These are phyloP conservation scores for Loripinus fragilis DNA, from an alignment of 2,888 invertebrate genomes.

Conservation along the genomic window DNA sequence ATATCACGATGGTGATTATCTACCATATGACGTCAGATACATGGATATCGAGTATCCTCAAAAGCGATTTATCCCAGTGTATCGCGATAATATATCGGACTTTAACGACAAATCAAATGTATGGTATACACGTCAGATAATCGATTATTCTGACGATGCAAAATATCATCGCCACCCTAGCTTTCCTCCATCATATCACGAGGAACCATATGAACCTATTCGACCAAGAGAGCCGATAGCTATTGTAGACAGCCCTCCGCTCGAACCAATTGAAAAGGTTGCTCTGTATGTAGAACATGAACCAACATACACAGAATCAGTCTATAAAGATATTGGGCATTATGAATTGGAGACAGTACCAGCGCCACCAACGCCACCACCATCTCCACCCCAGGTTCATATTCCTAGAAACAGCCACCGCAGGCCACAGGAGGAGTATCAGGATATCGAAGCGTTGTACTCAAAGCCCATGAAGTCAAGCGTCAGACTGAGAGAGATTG, in stretches of 20 bases:
- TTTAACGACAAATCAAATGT: background rate
- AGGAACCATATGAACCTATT: background rate
- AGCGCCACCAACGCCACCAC: background rate
- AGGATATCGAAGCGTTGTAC: background rate
- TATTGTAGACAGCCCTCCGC: background rate
- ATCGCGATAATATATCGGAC: background rate
- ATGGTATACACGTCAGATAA: background rate
- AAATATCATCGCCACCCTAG: background rate
- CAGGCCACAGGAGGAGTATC: background rate
- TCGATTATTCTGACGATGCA: background rate
- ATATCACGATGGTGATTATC: background rate
- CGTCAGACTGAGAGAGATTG: background rate
- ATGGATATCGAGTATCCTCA: background rate
- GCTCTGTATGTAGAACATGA: background rate
- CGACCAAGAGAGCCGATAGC: background rate
- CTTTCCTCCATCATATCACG: too few species aligned
- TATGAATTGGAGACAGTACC: background rate
- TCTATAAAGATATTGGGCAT: background rate
- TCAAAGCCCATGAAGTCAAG: background rate
- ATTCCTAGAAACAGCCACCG: background rate
- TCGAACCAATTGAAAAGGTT: background rate
- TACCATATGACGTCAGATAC: too few species aligned
- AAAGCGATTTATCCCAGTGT: background rate
- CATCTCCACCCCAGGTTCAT: background rate
- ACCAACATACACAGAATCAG: background rate